phyloP scores from a whole-genome alignment of 2,888 invertebrate genomes.

The Leptopilina drosophilae region DNA sequence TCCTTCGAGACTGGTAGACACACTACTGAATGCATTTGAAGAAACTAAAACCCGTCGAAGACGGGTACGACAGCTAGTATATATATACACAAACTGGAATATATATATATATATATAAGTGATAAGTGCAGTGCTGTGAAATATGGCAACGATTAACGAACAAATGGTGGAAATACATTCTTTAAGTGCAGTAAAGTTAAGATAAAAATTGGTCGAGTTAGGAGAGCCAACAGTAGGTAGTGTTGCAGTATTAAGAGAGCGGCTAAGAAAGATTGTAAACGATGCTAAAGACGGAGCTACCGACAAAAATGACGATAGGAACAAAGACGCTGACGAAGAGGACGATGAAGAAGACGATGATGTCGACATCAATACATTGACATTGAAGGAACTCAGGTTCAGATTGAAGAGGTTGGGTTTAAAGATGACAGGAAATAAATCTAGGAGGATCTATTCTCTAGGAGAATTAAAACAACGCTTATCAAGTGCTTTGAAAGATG shows the following conservation, averaged over 20 bases:
- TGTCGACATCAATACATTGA: neutral
- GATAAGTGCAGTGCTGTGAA: neutral
- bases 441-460: too few relatives aligned
- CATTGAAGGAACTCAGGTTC: neutral
- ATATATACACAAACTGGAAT: too few relatives aligned
- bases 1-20: too few relatives aligned
- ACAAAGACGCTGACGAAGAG: neutral
- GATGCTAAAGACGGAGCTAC: neutral
- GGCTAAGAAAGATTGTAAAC: neutral
- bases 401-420: neutral
- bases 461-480: slow-evolving; percentile 22
- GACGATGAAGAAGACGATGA: slow-evolving; percentile 3
- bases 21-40: too few relatives aligned
- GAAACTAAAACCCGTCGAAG: too few relatives aligned
- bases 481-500: neutral
- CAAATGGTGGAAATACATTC: neutral
- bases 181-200: neutral
- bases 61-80: too few relatives aligned
- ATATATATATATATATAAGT: neutral
- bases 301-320: neutral
- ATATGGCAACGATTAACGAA: neutral
- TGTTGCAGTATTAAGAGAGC: neutral
- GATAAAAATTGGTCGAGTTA: neutral
- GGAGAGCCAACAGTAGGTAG: neutral
- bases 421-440: slow-evolving; percentile 20